Conservation (phyloP, 2,888 invertebrate genomes). For the Neoaliturus tenellus region DNA sequence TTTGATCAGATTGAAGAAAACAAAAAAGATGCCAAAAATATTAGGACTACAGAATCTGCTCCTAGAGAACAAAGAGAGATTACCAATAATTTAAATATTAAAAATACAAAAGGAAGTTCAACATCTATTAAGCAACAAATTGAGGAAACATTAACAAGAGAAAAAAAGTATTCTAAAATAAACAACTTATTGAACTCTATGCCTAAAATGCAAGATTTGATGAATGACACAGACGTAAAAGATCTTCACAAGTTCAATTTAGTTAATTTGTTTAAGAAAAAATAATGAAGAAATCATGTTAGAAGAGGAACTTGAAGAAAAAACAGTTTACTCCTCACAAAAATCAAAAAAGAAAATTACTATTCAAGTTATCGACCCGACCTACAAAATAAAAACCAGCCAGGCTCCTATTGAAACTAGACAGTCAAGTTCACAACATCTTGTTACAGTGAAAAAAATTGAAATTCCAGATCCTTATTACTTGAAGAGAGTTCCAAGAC, state of each 20-base stretch:
- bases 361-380: neutral
- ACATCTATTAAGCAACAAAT: neutral
- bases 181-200: too few relatives aligned
- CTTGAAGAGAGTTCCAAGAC: slow-evolving; percentile 5
- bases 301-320: neutral
- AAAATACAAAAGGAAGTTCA: neutral
- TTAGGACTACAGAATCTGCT: neutral
- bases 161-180: neutral
- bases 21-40: neutral
- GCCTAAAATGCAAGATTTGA: neutral
- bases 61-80: neutral
- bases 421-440: slow-evolving; percentile 8
- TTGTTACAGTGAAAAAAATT: slow-evolving; percentile 15
- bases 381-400: neutral
- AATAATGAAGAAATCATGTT: neutral
- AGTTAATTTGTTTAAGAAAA: neutral
- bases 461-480: slow-evolving; percentile 20
- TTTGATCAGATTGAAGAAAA: neutral
- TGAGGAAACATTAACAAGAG: neutral
- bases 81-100: neutral
- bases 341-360: neutral
- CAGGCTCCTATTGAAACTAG: neutral
- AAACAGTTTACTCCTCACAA: neutral
- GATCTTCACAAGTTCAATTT: neutral
- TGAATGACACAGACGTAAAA: neutral